Conservation (phyloP, 2,888 invertebrate species). For the Agrilus cyanescens region DNA sequence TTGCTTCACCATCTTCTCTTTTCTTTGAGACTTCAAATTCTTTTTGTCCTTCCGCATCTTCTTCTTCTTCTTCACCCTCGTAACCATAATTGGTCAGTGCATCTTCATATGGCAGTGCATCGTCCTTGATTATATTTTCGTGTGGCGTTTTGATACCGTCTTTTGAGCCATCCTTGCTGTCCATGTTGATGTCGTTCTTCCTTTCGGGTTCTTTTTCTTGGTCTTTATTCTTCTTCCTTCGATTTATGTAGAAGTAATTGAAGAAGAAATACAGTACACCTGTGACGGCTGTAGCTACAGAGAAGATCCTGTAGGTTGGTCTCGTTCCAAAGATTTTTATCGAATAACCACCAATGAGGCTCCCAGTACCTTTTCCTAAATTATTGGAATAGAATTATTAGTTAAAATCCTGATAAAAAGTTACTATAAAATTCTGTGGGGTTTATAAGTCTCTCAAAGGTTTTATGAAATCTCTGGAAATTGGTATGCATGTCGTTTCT, state of each 20-base stretch:
- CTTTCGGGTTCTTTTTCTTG: slow-evolving; percentile 15
- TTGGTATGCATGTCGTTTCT: too few relatives aligned
- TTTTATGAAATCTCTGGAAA: too few relatives aligned
- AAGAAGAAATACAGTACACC: slow-evolving; percentile 58
- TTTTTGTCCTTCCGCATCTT: slow-evolving; percentile 7
- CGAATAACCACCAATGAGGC: slow-evolving; percentile 61
- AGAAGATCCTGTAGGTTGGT: slow-evolving; percentile 59
- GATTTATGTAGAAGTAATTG: slow-evolving; percentile 51
- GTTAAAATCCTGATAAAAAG: neutral
- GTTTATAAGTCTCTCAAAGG: too few relatives aligned
- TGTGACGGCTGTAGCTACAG: slow-evolving; percentile 48
- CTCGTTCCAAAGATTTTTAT: slow-evolving; percentile 63
- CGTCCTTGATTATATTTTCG: slow-evolving; percentile 15
- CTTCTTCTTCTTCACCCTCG: slow-evolving; percentile 25
- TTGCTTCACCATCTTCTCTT: neutral
- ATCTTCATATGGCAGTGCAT: slow-evolving; percentile 26
- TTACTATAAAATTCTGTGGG: too few relatives aligned
- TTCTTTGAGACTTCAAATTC: neutral
- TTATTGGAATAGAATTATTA: slow-evolving; percentile 4
- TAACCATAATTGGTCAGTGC: slow-evolving; percentile 28
- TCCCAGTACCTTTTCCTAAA: slow-evolving; percentile 63
- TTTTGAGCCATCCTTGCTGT: slow-evolving; percentile 15
- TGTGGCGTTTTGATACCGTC: slow-evolving; percentile 8
- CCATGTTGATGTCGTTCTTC: slow-evolving; percentile 19
- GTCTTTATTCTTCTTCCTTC: slow-evolving; percentile 46